Evolutionary conservation across 2,113 vertebrate species (phyloP).

Genomic region (Pan troglodytes): NHGRI_mPanTro3-v2.1_pri NC_072403.2:130674001-130674500

Average conservation of each 20-base stretch:
- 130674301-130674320: not conserved
- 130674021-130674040: not conserved
- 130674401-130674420: not conserved
- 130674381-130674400: not conserved
- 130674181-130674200: slow-evolving; percentile 54
- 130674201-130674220: slow-evolving; percentile 24
- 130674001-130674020: not conserved
- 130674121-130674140: not conserved
- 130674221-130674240: not conserved
- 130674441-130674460: slow-evolving; percentile 40
- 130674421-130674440: not conserved
- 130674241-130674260: not conserved
- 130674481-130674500: not conserved
- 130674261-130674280: not conserved
- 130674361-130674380: slow-evolving; percentile 24
- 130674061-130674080: not conserved
- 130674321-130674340: not conserved
- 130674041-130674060: not conserved
- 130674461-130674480: not conserved
- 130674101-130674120: not conserved
- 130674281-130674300: not conserved
- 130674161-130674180: not conserved
- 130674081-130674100: not conserved
- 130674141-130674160: not conserved
- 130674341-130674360: slow-evolving; percentile 5